Evolutionary conservation across 2,888 invertebrate species (phyloP), one percentile per base, ranked within the genome.

Genomic region (Nomada fucata): DNA sequence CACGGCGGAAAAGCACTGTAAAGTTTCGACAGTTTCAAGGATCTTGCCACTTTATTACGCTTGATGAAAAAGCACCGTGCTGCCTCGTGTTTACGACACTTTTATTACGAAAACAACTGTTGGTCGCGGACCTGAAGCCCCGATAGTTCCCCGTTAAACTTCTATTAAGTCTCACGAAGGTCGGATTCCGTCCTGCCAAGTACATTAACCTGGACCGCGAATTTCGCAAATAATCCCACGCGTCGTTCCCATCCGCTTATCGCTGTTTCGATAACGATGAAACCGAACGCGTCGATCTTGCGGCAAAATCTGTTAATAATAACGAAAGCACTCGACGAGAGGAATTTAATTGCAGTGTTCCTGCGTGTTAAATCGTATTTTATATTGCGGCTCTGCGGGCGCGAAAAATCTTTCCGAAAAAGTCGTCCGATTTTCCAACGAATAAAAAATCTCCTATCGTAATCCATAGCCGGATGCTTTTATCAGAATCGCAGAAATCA

Each of bases 71-170:
- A 81, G 81, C 68, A 44, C 60, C 42, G 70, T 50, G 72, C 55
- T 42, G 18, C 23, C 67, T 76, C 72, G 26, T 73, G 68, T 81
- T 82, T 82, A 82, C 81, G 81, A 72, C 76, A 71, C 65, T 82
- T 80, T 82, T 81, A 81, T 81, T 82, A 73, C 81, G 76, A 29
- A 71, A 76, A 81, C 81, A 80, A 82, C 81, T 76, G 82, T 80
- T 80, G 80, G 71, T 53, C 64, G 61, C 53, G 59, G 53, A 53
- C 44, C 65, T 18, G 23, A 57, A 52, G 47, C 20, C 26, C 74
- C 76, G 79, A 80, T 78, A 68, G 78, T 68, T 80, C 52, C 63
- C 44, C 57, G 78, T 80, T 80, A 80, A 80, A 72, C 78, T 80
- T 80, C 72, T 74, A 79, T 73, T 79, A 73, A 79, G 69, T 81